A percentile compares a stretch with the other conserved stretches of the same genome.
phyloP scores from a whole-genome alignment of 2,888 invertebrate species.

The Tipula lateralis region DNA sequence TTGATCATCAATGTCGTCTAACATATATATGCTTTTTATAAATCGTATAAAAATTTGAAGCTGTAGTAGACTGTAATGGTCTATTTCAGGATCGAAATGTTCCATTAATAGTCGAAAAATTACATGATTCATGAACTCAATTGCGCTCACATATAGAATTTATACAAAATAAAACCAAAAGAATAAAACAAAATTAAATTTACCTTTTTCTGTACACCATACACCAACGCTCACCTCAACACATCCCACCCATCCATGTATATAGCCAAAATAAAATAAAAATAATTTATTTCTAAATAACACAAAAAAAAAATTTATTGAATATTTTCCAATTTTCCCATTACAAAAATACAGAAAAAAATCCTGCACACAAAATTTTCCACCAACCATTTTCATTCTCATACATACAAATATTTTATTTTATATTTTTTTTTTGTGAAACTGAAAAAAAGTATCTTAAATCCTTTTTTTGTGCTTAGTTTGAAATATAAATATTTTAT shows the following conservation, averaged over 20 bases:
- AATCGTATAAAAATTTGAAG: too few species aligned
- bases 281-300: slow-evolving; percentile 5
- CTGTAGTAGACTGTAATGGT: too few species aligned
- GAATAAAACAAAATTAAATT: background rate
- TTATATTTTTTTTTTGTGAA: too few species aligned
- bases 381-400: background rate
- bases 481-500: slow-evolving; percentile 1
- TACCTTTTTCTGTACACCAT: background rate
- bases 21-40: too few species aligned
- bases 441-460: background rate
- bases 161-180: background rate
- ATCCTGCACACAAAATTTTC: background rate
- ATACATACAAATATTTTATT: background rate
- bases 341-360: background rate
- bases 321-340: slow-evolving; percentile 19
- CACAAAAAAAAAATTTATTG: background rate
- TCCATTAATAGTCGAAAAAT: too few species aligned
- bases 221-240: background rate
- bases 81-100: too few species aligned
- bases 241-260: background rate
- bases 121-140: background rate
- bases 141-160: background rate
- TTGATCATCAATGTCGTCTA: too few species aligned
- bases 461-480: background rate
- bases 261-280: background rate